Evolutionary conservation across 2,113 vertebrate genomes (phyloP), one percentile per base, ranked within the genome.

Genomic region (Ageneiosus marmoratus): DNA sequence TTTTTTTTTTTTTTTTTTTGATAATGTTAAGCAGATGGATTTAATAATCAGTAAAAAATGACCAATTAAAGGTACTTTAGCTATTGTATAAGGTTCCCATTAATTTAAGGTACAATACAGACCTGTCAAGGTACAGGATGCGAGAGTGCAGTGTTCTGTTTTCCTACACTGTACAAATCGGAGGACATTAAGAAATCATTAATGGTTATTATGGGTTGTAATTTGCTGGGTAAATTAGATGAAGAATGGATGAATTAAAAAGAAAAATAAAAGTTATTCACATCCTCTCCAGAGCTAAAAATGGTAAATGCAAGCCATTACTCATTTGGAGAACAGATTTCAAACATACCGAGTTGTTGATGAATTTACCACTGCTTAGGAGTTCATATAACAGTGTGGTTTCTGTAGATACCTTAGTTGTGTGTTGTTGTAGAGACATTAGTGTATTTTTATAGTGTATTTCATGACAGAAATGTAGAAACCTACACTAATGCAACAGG

Each of bases 121-220:
- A 74, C 12, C 41, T 32, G 55, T 32, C 44, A 73, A 73, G 70
- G 22, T 18, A 27, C 27, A 48, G 27, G 24, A 80, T 41, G 5
- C 2, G 15, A 53, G 55, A 58, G 37, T 72, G 18, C 20, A 46
- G 15, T 46, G 37, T 15, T 62, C 55, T 74, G n/a, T 81, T 53
- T 44, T 73, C 37, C 48, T 69, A 32, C 48, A 81, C n/a, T 44
- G 41, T 81, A 81, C 44, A 60, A 82, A 62, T n/a, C 34, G 55
- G 53, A 48, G 29, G 13, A 48, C 80, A n/a, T 82, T 62, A 75
- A 44, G 55, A 63, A 8, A 48, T 72, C 44, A 53, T 63, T 82
- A 75, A 63, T 62, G 70, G 69, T 63, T 75, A 63, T 82, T 75
- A 50, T 51, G 20, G 24, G 56, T 41, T 82, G 80, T 75, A 74